A percentile compares a stretch with the other conserved stretches of the same genome.
Evolutionary conservation across 2,888 invertebrate genomes (phyloP).

Genomic region (Hyles lineata): DNA sequence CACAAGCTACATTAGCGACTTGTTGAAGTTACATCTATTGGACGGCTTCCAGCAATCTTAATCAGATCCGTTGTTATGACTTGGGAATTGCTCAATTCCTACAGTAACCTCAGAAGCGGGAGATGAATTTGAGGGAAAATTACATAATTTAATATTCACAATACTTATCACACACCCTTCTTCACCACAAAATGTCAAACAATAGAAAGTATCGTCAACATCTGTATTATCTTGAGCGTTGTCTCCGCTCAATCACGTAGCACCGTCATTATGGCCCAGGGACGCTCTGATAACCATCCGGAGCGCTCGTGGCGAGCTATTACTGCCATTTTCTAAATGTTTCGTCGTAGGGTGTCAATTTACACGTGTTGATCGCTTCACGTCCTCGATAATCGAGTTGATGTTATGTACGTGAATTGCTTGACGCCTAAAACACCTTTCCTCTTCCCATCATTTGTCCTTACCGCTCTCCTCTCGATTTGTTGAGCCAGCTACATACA

Average conservation of each 20-base stretch:
- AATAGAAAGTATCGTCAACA: constrained; percentile 49
- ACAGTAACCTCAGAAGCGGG: no score
- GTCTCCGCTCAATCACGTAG: constrained; percentile 56
- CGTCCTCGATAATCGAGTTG: not conserved
- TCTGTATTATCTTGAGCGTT: constrained; percentile 43
- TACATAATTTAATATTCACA: not conserved
- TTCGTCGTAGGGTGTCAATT: constrained; percentile 40
- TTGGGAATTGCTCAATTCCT: no score
- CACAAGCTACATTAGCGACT: not conserved
- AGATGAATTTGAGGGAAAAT: no score
- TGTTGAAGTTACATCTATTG: no score
- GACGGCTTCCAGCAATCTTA: no score
- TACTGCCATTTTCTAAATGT: constrained; percentile 55
- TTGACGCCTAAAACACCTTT: no score
- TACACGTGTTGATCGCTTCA: not conserved
- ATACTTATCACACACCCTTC: not conserved
- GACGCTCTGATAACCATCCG: constrained; percentile 65
- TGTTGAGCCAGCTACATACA: no score
- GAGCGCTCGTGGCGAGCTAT: constrained; percentile 45
- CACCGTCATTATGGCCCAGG: constrained; percentile 49
- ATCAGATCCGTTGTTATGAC: no score
- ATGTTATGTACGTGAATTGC: not conserved
- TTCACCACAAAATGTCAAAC: not conserved
- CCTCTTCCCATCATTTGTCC: no score
- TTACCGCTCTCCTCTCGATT: no score